These are phyloP conservation scores for Cotesia glomerata DNA, from an alignment of 1,140 invertebrate species.

Conservation along the genomic window DNA sequence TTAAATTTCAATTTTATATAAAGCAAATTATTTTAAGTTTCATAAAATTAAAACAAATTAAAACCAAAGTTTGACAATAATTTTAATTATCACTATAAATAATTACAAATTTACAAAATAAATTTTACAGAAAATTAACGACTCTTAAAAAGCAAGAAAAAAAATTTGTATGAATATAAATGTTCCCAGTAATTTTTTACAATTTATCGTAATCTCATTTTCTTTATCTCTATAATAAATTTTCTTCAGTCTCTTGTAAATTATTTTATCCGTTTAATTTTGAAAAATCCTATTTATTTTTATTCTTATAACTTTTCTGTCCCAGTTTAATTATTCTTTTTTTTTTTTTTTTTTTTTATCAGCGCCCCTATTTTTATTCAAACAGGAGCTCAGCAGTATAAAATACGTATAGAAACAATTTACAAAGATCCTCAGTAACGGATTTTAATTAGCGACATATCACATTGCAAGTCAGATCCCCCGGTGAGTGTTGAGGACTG, in stretches of 20 bases:
- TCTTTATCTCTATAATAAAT: slow-evolving; percentile 23
- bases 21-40: too few relatives aligned
- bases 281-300: slow-evolving; percentile 15
- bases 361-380: not conserved
- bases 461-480: slow-evolving; percentile 41
- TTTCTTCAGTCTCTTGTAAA: slow-evolving; percentile 25
- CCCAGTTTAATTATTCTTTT: slow-evolving; percentile 6
- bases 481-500: not conserved
- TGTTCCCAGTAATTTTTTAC: slow-evolving; percentile 57
- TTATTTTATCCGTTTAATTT: slow-evolving; percentile 10
- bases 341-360: not conserved
- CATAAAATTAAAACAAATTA: too few relatives aligned
- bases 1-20: too few relatives aligned
- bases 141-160: too few relatives aligned
- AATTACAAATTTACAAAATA: too few relatives aligned
- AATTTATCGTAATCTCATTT: slow-evolving; percentile 42
- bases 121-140: too few relatives aligned
- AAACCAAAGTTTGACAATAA: too few relatives aligned
- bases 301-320: not conserved
- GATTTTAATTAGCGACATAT: slow-evolving; percentile 64
- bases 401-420: not conserved
- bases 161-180: slow-evolving; percentile 34
- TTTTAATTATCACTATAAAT: too few relatives aligned
- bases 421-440: slow-evolving; percentile 36
- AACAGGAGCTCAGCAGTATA: not conserved